Conservation (phyloP, 2,113 vertebrate genomes). For the Antechinus flavipes region DNA sequence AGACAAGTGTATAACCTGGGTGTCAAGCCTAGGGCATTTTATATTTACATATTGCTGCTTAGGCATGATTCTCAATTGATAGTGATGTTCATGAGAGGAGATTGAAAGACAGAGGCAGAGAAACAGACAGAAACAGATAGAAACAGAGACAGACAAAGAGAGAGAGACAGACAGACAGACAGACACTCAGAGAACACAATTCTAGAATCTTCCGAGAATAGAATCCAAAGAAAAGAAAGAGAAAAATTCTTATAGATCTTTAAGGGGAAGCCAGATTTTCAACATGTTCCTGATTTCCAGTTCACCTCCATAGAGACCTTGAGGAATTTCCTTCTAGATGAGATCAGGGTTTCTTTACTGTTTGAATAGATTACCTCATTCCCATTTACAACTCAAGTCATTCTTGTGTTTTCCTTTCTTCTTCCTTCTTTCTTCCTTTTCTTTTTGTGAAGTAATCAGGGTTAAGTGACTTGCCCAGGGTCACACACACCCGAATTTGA, state of each 20-base stretch:
- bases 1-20: background rate
- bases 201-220: background rate
- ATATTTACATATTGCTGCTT: background rate
- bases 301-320: background rate
- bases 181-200: background rate
- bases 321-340: background rate
- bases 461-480: too few relatives aligned
- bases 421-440: too few relatives aligned
- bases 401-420: background rate
- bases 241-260: background rate
- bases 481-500: too few relatives aligned
- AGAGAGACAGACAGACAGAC: background rate
- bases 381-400: background rate
- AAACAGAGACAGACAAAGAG: background rate
- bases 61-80: background rate
- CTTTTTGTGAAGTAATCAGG: too few relatives aligned
- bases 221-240: background rate
- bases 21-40: background rate
- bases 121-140: too few relatives aligned
- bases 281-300: background rate
- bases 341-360: background rate
- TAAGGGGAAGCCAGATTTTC: background rate
- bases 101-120: too few relatives aligned
- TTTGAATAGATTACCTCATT: background rate
- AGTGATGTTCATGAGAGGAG: background rate